Evolutionary conservation across 2,888 invertebrate species (phyloP).

Genomic region (Conchocele bisecta): DNA sequence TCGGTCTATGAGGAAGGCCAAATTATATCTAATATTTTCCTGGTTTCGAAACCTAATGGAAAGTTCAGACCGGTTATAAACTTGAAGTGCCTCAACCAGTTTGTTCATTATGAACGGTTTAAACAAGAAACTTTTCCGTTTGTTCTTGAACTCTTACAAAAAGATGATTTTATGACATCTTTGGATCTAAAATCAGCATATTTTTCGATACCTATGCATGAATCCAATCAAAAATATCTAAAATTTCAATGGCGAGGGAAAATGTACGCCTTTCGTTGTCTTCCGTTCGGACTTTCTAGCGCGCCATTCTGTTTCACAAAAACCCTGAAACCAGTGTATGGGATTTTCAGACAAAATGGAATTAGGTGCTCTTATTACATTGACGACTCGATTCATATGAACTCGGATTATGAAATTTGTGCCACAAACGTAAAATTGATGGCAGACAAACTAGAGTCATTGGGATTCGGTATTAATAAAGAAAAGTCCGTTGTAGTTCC

Average conservation of each 20-base stretch:
- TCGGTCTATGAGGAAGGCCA: background rate
- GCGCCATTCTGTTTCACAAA: slow-evolving; percentile 41
- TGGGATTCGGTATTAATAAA: slow-evolving; percentile 19
- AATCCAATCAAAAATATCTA: slow-evolving; percentile 21
- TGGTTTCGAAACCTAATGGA: slow-evolving; percentile 25
- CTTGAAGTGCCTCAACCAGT: slow-evolving; percentile 21
- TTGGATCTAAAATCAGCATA: slow-evolving; percentile 46
- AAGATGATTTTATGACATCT: slow-evolving; percentile 27
- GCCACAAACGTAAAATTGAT: slow-evolving; percentile 5
- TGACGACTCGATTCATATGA: slow-evolving; percentile 27
- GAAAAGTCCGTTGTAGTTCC: slow-evolving; percentile 17
- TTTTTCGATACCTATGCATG: slow-evolving; percentile 28
- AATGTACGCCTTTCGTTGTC: slow-evolving; percentile 29
- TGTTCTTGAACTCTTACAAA: slow-evolving; percentile 16
- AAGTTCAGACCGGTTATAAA: slow-evolving; percentile 19
- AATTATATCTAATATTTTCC: slow-evolving; percentile 25
- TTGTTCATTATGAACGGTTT: slow-evolving; percentile 25
- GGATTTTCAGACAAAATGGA: slow-evolving; percentile 16
- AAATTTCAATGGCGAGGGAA: slow-evolving; percentile 33
- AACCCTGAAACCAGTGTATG: slow-evolving; percentile 36
- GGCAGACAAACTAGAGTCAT: background rate
- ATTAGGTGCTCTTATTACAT: slow-evolving; percentile 36
- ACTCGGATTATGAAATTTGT: slow-evolving; percentile 7
- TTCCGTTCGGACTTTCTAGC: slow-evolving; percentile 37
- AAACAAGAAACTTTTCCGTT: slow-evolving; percentile 26